A percentile compares a stretch with the other conserved stretches of the same genome.
Conservation (phyloP, 2,113 vertebrate genomes). For the Struthio camelus region DNA sequence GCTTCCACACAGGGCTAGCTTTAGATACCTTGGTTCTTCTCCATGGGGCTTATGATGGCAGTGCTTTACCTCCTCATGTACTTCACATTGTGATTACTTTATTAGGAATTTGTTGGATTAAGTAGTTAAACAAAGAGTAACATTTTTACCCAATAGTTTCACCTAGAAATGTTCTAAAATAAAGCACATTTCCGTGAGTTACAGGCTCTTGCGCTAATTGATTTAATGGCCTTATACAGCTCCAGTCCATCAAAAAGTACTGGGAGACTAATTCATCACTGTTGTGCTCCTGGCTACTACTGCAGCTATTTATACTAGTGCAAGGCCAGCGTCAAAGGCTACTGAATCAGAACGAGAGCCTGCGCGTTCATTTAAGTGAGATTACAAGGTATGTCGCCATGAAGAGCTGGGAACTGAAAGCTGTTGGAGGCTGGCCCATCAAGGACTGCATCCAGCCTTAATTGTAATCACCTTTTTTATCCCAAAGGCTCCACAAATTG, state of each 20-base stretch:
- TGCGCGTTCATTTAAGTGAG: background rate
- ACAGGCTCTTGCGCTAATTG: background rate
- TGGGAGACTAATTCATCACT: background rate
- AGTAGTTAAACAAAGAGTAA: background rate
- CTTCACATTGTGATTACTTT: background rate
- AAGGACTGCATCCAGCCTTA: background rate
- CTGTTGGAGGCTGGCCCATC: background rate
- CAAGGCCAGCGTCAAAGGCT: background rate
- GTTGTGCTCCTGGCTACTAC: background rate
- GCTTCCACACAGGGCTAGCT: background rate
- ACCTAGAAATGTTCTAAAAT: background rate
- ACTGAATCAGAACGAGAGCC: background rate
- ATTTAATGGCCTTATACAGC: background rate
- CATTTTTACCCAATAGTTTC: background rate
- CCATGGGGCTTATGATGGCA: background rate
- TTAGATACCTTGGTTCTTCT: background rate
- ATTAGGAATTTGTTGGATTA: background rate
- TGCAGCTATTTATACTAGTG: background rate
- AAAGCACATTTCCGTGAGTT: background rate
- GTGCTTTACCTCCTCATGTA: background rate
- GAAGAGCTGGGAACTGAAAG: background rate
- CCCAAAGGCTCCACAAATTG: background rate
- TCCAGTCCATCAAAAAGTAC: background rate
- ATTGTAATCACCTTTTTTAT: background rate
- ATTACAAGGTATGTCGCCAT: background rate